Conservation (phyloP, 2,113 vertebrate genomes). For the Catharus fuscescens region DNA sequence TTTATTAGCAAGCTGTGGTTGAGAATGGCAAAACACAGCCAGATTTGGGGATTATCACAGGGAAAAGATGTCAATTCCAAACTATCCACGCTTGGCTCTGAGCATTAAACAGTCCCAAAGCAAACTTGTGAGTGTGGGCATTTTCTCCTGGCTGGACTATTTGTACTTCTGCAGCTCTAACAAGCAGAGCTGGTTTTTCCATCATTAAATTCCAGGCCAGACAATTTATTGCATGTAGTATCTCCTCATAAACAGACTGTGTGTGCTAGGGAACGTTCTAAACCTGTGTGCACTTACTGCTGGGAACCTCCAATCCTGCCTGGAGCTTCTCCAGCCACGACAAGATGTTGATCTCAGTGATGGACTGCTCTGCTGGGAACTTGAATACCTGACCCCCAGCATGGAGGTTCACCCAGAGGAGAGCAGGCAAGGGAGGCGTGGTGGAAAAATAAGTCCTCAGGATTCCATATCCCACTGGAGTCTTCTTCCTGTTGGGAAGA, state of each 20-base stretch:
- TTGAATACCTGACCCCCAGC: constrained; percentile 80
- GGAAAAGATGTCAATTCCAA: not conserved
- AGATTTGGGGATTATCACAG: not conserved
- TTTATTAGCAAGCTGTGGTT: not conserved
- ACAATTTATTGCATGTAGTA: constrained; percentile 28
- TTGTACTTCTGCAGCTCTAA: constrained; percentile 48
- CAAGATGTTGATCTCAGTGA: constrained; percentile 77
- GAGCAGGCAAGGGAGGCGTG: constrained; percentile 80
- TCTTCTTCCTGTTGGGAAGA: constrained; percentile 79
- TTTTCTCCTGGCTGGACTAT: constrained; percentile 46
- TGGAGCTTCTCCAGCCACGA: constrained; percentile 85
- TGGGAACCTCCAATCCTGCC: constrained; percentile 76
- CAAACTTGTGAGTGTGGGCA: not conserved
- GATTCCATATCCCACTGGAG: constrained; percentile 82
- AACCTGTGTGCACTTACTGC: constrained; percentile 76
- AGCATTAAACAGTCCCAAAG: constrained; percentile 17
- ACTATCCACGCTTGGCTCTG: not conserved
- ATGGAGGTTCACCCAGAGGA: constrained; percentile 83
- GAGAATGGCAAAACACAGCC: not conserved
- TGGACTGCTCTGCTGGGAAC: constrained; percentile 79
- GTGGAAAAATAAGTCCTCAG: constrained; percentile 81
- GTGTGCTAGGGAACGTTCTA: not conserved
- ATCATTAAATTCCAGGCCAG: constrained; percentile 57
- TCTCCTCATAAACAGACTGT: not conserved
- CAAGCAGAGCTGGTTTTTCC: constrained; percentile 47